Evolutionary conservation across 2,888 invertebrate genomes (phyloP).

Genomic region (Cephus spinipes): DNA sequence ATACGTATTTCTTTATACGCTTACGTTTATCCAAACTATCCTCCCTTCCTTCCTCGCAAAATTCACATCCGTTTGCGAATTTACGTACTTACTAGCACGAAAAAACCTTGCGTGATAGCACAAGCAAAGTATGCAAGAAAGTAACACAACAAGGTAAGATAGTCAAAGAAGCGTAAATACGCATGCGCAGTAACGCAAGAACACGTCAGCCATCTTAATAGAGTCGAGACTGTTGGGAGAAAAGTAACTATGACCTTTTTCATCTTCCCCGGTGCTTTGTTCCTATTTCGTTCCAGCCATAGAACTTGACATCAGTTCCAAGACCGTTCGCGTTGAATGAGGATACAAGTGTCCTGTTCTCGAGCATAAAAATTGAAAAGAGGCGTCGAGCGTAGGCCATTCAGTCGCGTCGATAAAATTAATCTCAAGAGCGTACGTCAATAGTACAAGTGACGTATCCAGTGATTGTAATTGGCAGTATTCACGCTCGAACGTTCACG

Average conservation of each 20-base stretch:
- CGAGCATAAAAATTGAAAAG: not conserved
- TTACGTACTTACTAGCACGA: not conserved
- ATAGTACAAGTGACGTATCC: not conserved
- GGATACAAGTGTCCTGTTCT: not conserved
- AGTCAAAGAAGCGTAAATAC: not conserved
- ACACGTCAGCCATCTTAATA: not conserved
- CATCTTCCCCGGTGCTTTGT: not conserved
- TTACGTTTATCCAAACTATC: not conserved
- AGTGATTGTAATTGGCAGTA: not conserved
- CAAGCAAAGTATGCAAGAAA: not conserved
- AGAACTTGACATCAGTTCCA: not conserved
- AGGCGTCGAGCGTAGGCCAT: not conserved
- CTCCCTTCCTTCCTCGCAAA: not conserved
- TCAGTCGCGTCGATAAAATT: not conserved
- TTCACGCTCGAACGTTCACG: not conserved
- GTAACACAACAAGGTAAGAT: not conserved
- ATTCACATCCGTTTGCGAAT: not conserved
- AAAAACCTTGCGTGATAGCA: not conserved
- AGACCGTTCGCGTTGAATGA: not conserved
- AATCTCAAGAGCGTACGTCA: not conserved
- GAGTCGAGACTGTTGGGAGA: not conserved
- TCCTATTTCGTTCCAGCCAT: not conserved
- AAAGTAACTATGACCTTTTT: not conserved
- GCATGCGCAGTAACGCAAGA: not conserved
- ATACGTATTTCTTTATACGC: not conserved